Base-by-base conservation (phyloP, 2,888 invertebrate genomes). In the Spisula solida region DNA sequence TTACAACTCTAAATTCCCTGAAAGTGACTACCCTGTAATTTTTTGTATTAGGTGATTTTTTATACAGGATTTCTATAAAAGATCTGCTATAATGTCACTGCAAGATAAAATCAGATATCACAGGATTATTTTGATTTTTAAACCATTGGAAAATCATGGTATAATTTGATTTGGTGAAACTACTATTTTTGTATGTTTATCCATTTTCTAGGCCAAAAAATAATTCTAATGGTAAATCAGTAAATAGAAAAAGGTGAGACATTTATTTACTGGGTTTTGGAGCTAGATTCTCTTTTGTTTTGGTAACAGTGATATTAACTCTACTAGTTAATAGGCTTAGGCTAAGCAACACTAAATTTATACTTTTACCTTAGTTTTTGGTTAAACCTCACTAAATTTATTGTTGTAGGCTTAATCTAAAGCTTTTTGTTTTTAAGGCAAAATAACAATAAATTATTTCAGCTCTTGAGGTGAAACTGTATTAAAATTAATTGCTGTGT, bases 161-260 rank as follows among this genome's bases (percentile, higher is more conserved):
- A 16, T 51, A 1, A 51, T 16, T 25, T 10, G 25, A 25, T 25
- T 66, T 66, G n/a, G n/a, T 66, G 25, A 25, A 66, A 25, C 10
- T 66, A 8, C 5, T 66, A 25, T 66, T 10, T 66, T 25, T 66
- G n/a, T 75, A 60, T 60, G 60, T 34, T 18, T 75, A 31, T 75
- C 16, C 34, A 4, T 31, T 34, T 75, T 75, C 25, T 75, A 75
- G 75, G 34, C 75, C 75, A 14, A 75, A 75, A 75, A 31, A 75
- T 18, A 31, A 75, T 34, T 75, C 75, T 66, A 66, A 75, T 16
- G 75, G 75, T 75, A 12, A 34, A 75, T 16, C 75, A 12, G 34
- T 75, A 18, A 34, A 34, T 75, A 75, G 34, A 34, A 75, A 75
- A 14, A 75, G 82, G 80, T 78, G 87, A 70, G 87, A 75, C 34